Percentiles rank a stretch among this genome's conserved stretches.
phyloP scores from a whole-genome alignment of 2,888 invertebrate genomes.

The Micropterix aruncella region DNA sequence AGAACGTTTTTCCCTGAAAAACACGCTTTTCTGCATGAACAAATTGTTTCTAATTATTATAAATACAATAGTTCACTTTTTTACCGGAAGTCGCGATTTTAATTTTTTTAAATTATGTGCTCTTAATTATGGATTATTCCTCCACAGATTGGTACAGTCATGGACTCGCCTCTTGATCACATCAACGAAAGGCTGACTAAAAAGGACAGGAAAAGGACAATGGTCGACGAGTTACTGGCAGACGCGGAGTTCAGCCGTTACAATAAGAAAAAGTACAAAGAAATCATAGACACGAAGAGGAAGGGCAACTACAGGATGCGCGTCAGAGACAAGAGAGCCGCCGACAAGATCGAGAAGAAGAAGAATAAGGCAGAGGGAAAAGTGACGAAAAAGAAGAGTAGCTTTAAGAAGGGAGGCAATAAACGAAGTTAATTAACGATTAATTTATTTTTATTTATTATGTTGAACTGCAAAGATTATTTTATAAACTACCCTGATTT shows the following conservation, averaged over 20 bases:
- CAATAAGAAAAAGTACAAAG: slow-evolving; percentile 67
- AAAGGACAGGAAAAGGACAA: slow-evolving; percentile 74
- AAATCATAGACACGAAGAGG: slow-evolving; percentile 57
- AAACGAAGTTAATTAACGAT: too few relatives aligned
- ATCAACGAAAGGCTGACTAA: slow-evolving; percentile 71
- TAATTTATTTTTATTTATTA: too few relatives aligned
- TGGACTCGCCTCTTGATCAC: slow-evolving; percentile 80
- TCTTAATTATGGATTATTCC: slow-evolving; percentile 5
- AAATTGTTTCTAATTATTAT: too few relatives aligned
- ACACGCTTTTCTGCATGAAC: too few relatives aligned
- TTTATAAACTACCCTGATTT: too few relatives aligned
- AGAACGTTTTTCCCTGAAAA: too few relatives aligned
- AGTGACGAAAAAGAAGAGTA: too few relatives aligned
- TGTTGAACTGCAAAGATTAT: too few relatives aligned
- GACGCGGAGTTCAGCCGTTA: slow-evolving; percentile 76
- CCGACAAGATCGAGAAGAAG: slow-evolving; percentile 30
- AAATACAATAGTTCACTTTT: not conserved
- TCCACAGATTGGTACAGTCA: slow-evolving; percentile 57
- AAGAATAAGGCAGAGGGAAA: slow-evolving; percentile 29
- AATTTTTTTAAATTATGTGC: too few relatives aligned
- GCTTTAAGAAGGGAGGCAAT: too few relatives aligned
- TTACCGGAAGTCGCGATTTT: not conserved
- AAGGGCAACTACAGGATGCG: slow-evolving; percentile 59
- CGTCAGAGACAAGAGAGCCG: slow-evolving; percentile 50
- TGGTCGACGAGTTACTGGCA: slow-evolving; percentile 87